Conservation (phyloP, 1,140 invertebrate genomes). For the Saxidomus purpurata region DNA sequence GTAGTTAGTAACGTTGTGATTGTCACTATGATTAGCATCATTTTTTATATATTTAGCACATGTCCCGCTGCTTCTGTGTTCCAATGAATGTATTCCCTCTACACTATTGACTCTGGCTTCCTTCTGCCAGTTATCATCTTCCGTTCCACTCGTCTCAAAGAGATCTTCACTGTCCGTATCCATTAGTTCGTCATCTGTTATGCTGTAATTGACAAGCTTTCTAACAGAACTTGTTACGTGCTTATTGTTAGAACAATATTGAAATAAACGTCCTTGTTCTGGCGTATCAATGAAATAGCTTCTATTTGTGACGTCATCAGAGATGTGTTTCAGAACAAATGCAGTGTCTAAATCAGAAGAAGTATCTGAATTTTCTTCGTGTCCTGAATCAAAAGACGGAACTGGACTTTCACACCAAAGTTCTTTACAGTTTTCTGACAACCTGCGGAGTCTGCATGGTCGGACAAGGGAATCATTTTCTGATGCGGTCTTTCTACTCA, state of each 20-base stretch:
- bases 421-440: background rate
- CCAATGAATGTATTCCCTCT: background rate
- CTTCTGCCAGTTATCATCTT: background rate
- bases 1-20: constrained; percentile 12
- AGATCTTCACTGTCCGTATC: constrained; percentile 9
- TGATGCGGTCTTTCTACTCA: background rate
- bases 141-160: too few relatives aligned
- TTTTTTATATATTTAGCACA: background rate
- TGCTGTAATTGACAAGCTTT: constrained; percentile 59
- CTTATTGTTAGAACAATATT: background rate
- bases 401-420: background rate
- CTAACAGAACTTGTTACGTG: background rate
- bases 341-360: constrained; percentile 20
- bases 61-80: background rate
- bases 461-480: too few relatives aligned
- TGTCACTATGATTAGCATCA: background rate
- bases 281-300: background rate
- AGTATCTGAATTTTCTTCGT: constrained; percentile 2
- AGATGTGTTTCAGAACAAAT: background rate
- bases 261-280: constrained; percentile 1
- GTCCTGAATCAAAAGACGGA: background rate
- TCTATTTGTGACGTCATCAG: background rate
- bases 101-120: background rate
- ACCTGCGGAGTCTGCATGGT: background rate
- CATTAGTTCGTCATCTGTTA: constrained; percentile 49